These are phyloP conservation scores for Oscheius myriophilus DNA, from an alignment of 2,888 invertebrate species.

Conservation along the genomic window DNA sequence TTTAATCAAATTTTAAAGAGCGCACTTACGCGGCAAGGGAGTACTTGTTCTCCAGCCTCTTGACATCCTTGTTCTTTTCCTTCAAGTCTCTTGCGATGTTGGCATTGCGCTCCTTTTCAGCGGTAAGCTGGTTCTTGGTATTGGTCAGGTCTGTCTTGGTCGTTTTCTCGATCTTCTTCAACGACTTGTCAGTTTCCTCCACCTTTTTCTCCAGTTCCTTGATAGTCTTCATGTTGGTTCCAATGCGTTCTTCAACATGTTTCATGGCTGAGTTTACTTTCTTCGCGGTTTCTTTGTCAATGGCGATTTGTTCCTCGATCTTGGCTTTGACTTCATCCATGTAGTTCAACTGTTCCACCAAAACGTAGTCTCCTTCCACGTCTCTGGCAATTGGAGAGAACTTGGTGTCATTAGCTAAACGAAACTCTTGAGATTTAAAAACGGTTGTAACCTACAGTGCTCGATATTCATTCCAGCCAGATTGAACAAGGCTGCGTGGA, in stretches of 20 bases:
- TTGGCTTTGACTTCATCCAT: slow-evolving; percentile 15
- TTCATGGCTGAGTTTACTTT: slow-evolving; percentile 10
- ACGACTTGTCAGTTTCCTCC: slow-evolving; percentile 30
- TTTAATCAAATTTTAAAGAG: background rate
- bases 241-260: slow-evolving; percentile 7
- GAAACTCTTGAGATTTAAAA: too few species aligned
- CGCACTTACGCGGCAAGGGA: slow-evolving; percentile 11
- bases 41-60: slow-evolving; percentile 59
- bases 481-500: slow-evolving; percentile 15
- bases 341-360: slow-evolving; percentile 15
- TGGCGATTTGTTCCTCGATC: slow-evolving; percentile 5
- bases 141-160: slow-evolving; percentile 30
- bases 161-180: slow-evolving; percentile 41
- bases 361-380: slow-evolving; percentile 11
- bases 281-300: slow-evolving; percentile 4
- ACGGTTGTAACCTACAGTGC: background rate
- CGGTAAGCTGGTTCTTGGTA: slow-evolving; percentile 33
- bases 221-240: background rate
- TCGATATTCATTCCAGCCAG: slow-evolving; percentile 18
- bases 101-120: slow-evolving; percentile 37
- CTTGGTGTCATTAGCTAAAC: slow-evolving; percentile 5
- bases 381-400: background rate
- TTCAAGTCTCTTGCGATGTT: slow-evolving; percentile 40
- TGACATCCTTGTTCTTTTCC: slow-evolving; percentile 53
- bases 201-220: slow-evolving; percentile 26